These are phyloP conservation scores for Camptogramma bilineatum DNA, from an alignment of 2,888 invertebrate genomes.

Conservation along the genomic window DNA sequence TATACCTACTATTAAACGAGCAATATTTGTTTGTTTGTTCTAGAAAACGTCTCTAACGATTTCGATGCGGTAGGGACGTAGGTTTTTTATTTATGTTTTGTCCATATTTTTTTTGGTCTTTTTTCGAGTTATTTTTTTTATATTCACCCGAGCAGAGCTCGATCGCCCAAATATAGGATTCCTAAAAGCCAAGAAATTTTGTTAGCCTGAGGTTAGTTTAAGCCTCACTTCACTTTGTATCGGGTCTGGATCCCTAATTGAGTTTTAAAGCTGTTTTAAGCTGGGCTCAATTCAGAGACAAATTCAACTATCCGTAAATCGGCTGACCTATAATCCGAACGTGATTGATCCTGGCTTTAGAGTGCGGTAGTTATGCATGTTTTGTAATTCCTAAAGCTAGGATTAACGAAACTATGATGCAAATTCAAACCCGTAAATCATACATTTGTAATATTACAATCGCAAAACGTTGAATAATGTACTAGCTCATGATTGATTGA, in stretches of 20 bases:
- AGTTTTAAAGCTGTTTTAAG: constrained; percentile 40
- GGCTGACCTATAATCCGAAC: constrained; percentile 32
- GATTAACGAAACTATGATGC: not conserved
- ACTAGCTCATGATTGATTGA: not conserved
- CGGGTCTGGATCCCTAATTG: constrained; percentile 33
- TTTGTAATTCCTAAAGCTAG: not conserved
- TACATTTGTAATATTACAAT: not conserved
- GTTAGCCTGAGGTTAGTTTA: constrained; percentile 3
- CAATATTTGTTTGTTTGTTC: no score
- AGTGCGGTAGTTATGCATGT: constrained; percentile 10
- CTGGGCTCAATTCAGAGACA: constrained; percentile 33
- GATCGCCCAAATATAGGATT: no score
- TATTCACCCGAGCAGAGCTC: no score
- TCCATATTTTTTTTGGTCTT: no score
- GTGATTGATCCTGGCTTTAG: constrained; percentile 16
- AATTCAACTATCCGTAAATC: constrained; percentile 32
- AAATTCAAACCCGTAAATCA: not conserved
- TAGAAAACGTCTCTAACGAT: no score
- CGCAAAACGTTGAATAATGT: not conserved
- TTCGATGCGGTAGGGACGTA: no score
- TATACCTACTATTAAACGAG: no score
- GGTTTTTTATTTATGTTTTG: no score
- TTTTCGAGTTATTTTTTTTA: no score
- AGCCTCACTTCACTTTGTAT: constrained; percentile 21
- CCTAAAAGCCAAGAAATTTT: not conserved